Conservation (phyloP, 1,140 invertebrate species). For the Rhyacophila brunnea region DNA sequence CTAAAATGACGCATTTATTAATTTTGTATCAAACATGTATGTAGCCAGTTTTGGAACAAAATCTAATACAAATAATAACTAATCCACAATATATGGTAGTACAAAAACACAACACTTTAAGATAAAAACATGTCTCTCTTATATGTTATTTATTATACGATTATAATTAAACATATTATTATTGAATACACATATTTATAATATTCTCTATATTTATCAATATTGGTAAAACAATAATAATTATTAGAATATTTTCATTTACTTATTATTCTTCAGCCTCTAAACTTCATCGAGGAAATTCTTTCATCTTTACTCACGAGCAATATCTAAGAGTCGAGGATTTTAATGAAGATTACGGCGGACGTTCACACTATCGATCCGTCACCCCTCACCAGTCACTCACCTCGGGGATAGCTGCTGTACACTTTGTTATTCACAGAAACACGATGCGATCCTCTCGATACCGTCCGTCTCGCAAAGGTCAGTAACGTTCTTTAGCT, state of each 20-base stretch:
- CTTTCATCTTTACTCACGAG: too few relatives aligned
- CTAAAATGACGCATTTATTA: constrained; percentile 35
- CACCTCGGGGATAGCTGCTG: too few relatives aligned
- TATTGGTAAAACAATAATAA: constrained; percentile 34
- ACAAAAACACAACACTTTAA: constrained; percentile 36
- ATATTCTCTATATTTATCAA: constrained; percentile 29
- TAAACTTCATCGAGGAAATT: constrained; percentile 3
- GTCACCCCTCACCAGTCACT: too few relatives aligned
- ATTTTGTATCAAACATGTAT: constrained; percentile 36
- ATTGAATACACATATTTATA: constrained; percentile 32
- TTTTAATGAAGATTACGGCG: too few relatives aligned
- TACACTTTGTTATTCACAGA: constrained; percentile 1
- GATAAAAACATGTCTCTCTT: constrained; percentile 34
- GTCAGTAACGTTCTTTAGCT: neutral
- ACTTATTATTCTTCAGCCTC: constrained; percentile 15
- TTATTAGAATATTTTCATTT: constrained; percentile 22
- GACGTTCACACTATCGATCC: too few relatives aligned
- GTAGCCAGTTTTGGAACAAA: constrained; percentile 31
- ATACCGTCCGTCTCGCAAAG: neutral
- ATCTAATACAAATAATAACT: constrained; percentile 31
- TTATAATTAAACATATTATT: constrained; percentile 30
- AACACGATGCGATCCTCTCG: too few relatives aligned
- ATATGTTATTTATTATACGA: constrained; percentile 25
- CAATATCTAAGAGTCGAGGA: too few relatives aligned
- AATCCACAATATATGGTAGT: constrained; percentile 34